Evolutionary conservation across 2,797 vertebrate genomes (phyloP).

Genomic region (Lithobates pipiens): DNA sequence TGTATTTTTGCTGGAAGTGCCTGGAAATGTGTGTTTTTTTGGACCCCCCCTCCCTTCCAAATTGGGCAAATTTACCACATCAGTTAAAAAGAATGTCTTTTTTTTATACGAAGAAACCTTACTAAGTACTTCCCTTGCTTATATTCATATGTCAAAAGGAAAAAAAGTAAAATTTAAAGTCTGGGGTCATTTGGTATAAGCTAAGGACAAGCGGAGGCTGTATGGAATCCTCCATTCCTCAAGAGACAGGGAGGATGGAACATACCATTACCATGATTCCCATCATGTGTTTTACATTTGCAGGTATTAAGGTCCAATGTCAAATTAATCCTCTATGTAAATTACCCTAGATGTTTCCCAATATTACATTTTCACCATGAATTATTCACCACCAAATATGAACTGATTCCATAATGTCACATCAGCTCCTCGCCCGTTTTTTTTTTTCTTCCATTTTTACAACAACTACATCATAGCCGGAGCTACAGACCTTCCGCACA

Average conservation of each 20-base stretch:
- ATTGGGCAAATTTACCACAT: no score
- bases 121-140: neutral
- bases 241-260: neutral
- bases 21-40: no score
- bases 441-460: neutral
- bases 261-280: neutral
- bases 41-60: no score
- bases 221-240: neutral
- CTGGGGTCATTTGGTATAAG: neutral
- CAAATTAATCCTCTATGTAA: slow-evolving; percentile 15
- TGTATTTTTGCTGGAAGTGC: no score
- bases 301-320: slow-evolving; percentile 7
- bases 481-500: slow-evolving; percentile 33
- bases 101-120: neutral
- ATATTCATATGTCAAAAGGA: neutral
- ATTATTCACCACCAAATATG: slow-evolving; percentile 30
- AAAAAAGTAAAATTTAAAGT: neutral
- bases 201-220: neutral
- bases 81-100: no score
- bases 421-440: neutral
- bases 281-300: slow-evolving; percentile 27
- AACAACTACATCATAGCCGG: neutral
- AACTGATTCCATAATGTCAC: neutral
- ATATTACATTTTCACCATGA: slow-evolving; percentile 8
- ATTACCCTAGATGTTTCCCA: neutral